Evolutionary conservation across 2,888 invertebrate genomes (phyloP).

Genomic region (Phymatocera aterrima): DNA sequence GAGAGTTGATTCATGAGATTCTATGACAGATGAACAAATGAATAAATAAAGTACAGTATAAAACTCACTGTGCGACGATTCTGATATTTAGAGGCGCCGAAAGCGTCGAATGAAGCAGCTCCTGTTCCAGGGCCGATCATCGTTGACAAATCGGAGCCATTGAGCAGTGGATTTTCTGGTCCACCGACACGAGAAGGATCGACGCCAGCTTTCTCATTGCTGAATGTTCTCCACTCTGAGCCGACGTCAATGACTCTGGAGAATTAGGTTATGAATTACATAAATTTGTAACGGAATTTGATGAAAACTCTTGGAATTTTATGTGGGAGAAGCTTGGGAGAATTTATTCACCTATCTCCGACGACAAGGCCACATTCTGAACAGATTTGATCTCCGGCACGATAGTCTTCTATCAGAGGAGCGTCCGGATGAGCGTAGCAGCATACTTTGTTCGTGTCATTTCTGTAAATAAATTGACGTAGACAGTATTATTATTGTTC

Average conservation of each 20-base stretch:
- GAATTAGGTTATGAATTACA: slow-evolving; percentile 46
- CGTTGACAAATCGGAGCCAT: slow-evolving; percentile 97
- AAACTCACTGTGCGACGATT: slow-evolving; percentile 79
- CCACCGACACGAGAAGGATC: slow-evolving; percentile 99
- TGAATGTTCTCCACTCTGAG: slow-evolving; percentile 99
- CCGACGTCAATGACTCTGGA: slow-evolving; percentile 99
- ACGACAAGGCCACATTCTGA: slow-evolving; percentile 99
- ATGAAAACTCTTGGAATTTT: slow-evolving; percentile 52
- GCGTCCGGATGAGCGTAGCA: slow-evolving; percentile 98
- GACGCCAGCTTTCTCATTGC: slow-evolving; percentile 96
- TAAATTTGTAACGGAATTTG: slow-evolving; percentile 63
- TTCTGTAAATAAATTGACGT: slow-evolving; percentile 78
- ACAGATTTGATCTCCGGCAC: slow-evolving; percentile 99
- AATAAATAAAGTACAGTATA: not conserved
- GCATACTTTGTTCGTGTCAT: slow-evolving; percentile 86
- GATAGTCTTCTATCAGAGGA: slow-evolving; percentile 96
- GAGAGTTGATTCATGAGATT: no score
- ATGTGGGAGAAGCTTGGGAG: not conserved
- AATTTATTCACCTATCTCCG: slow-evolving; percentile 90
- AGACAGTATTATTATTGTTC: no score
- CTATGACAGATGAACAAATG: no score
- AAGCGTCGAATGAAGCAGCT: slow-evolving; percentile 92
- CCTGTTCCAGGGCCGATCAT: slow-evolving; percentile 87
- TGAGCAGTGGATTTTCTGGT: slow-evolving; percentile 97
- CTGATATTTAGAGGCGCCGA: slow-evolving; percentile 83